Conservation (phyloP, 2,888 invertebrate species). For the Phyllotreta cruciferae region DNA sequence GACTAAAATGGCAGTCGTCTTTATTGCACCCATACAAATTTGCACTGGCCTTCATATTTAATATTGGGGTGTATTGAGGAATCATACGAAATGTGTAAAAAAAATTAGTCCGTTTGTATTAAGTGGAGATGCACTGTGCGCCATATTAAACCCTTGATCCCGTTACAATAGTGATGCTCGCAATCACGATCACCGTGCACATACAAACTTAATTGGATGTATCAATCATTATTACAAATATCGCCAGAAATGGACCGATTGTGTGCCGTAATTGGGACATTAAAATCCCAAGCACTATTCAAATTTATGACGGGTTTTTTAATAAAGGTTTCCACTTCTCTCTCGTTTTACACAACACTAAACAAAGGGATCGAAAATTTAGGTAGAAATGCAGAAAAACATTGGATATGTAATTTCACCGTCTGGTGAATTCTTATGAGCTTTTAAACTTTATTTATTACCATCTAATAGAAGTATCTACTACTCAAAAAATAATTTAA, state of each 20-base stretch:
- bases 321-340: slow-evolving; percentile 5
- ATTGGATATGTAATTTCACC: background rate
- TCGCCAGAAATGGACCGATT: slow-evolving; percentile 38
- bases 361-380: background rate
- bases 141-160: slow-evolving; percentile 34
- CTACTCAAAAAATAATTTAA: too few relatives aligned
- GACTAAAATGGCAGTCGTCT: too few relatives aligned
- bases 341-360: slow-evolving; percentile 15
- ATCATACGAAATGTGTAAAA: background rate
- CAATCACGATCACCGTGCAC: slow-evolving; percentile 41
- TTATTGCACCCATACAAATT: too few relatives aligned
- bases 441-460: background rate
- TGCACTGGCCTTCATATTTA: too few relatives aligned
- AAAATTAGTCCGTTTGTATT: slow-evolving; percentile 7
- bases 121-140: background rate
- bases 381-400: too few relatives aligned
- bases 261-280: slow-evolving; percentile 43
- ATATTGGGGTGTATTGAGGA: too few relatives aligned
- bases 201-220: slow-evolving; percentile 46
- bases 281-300: slow-evolving; percentile 37
- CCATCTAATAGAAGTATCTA: too few relatives aligned
- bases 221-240: slow-evolving; percentile 45
- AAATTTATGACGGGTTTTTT: slow-evolving; percentile 19
- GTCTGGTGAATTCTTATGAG: slow-evolving; percentile 1
- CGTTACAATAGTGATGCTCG: slow-evolving; percentile 42